These are phyloP conservation scores for Mimumesa dahlbomi DNA, from an alignment of 2,888 invertebrate genomes.

Conservation along the genomic window DNA sequence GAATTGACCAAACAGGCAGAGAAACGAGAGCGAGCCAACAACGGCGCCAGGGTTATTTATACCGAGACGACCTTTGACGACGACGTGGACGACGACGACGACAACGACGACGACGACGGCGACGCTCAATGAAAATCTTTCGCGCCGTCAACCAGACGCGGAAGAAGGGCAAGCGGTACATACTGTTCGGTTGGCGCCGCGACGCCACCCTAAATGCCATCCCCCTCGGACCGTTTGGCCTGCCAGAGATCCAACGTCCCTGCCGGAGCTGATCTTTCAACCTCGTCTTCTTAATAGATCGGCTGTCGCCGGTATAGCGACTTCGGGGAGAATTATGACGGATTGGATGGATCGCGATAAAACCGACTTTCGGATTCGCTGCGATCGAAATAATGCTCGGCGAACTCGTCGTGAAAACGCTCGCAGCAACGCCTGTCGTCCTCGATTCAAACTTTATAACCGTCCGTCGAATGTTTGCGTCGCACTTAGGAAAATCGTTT, in stretches of 20 bases:
- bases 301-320: not conserved
- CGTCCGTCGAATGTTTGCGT: no score
- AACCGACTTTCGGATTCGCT: no score
- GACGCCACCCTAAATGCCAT: slow-evolving; percentile 50
- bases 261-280: not conserved
- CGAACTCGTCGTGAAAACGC: no score
- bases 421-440: no score
- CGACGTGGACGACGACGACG: slow-evolving; percentile 39
- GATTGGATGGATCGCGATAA: no score
- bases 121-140: slow-evolving; percentile 63
- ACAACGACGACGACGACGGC: slow-evolving; percentile 39
- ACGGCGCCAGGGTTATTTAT: slow-evolving; percentile 74
- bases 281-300: not conserved
- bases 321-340: no score
- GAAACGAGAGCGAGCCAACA: slow-evolving; percentile 53
- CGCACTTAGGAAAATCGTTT: no score
- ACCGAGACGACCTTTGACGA: slow-evolving; percentile 72
- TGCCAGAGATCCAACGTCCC: not conserved
- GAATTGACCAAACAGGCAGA: slow-evolving; percentile 44
- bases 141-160: slow-evolving; percentile 47
- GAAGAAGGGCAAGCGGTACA: slow-evolving; percentile 40
- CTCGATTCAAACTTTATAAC: no score
- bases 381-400: no score
- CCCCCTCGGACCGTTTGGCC: slow-evolving; percentile 16
- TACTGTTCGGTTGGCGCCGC: slow-evolving; percentile 37